Conservation (phyloP, 2,113 vertebrate species). For the Nerophis lumbriciformis region DNA sequence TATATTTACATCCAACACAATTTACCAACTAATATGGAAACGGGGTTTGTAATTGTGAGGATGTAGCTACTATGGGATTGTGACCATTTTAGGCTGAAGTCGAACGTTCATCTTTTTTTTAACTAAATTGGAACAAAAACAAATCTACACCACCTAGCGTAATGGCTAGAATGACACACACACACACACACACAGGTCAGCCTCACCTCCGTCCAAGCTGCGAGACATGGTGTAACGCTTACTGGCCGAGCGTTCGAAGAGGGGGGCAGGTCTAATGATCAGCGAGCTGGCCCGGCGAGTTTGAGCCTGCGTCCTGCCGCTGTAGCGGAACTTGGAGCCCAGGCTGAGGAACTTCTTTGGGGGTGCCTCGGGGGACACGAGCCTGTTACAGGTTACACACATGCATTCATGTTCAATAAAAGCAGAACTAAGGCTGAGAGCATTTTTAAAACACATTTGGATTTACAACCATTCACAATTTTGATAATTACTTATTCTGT, state of each 20-base stretch:
- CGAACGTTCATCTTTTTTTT: no score
- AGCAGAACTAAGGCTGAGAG: conserved; percentile 2
- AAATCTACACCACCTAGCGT: not conserved
- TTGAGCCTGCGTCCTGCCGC: conserved; percentile 91
- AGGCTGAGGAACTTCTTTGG: conserved; percentile 93
- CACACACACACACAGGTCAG: not conserved
- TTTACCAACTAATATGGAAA: no score
- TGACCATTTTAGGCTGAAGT: no score
- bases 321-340: conserved; percentile 97
- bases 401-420: conserved; percentile 27
- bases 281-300: conserved; percentile 87
- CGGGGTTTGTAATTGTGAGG: no score
- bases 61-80: no score
- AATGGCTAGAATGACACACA: not conserved
- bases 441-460: not conserved
- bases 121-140: not conserved
- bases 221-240: conserved; percentile 94
- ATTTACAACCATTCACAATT: no score
- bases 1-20: no score
- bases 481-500: no score
- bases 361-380: conserved; percentile 89
- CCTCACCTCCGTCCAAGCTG: conserved; percentile 88
- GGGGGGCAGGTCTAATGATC: conserved; percentile 87
- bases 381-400: conserved; percentile 63
- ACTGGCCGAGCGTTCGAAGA: conserved; percentile 89